Percentiles rank a stretch among this genome's conserved stretches.
phyloP scores from a whole-genome alignment of 2,888 invertebrate genomes.

The Lithodes maja region DNA sequence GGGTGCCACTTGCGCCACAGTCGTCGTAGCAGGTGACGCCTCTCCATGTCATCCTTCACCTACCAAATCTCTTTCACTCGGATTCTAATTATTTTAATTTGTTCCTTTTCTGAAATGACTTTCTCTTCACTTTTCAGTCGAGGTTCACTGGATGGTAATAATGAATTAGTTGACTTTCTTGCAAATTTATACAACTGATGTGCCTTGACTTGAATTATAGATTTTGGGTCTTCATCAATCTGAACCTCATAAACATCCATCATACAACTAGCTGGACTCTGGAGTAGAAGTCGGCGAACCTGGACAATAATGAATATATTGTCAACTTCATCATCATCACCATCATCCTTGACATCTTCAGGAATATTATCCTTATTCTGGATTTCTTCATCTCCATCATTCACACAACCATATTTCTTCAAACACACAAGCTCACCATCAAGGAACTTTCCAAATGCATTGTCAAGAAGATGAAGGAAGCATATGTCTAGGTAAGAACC shows the following conservation, averaged over 20 bases:
- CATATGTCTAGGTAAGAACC: conserved; percentile 24
- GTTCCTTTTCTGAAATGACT: conserved; percentile 1
- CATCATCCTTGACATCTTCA: neutral
- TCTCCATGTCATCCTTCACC: conserved; percentile 25
- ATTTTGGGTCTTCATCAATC: neutral
- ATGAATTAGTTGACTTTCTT: neutral
- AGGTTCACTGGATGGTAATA: neutral
- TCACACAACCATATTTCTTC: conserved; percentile 23
- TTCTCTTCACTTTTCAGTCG: neutral
- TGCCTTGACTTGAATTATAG: conserved; percentile 15
- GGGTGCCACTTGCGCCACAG: conserved; percentile 47
- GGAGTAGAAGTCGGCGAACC: conserved; percentile 8
- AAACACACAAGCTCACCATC: conserved; percentile 44
- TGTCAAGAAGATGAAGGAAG: conserved; percentile 39
- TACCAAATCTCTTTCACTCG: conserved; percentile 42
- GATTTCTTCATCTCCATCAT: neutral
- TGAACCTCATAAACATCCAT: conserved; percentile 42
- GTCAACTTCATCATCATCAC: conserved; percentile 1
- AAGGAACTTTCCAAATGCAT: conserved; percentile 17
- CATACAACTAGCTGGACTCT: conserved; percentile 2
- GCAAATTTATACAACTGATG: conserved; percentile 32
- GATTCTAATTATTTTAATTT: neutral
- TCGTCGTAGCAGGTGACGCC: conserved; percentile 28
- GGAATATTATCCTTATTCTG: neutral
- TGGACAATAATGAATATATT: conserved; percentile 43